Evolutionary conservation across 2,888 invertebrate species (phyloP), one percentile per base, ranked within the genome.

Genomic region (Oscheius sp.): DNA sequence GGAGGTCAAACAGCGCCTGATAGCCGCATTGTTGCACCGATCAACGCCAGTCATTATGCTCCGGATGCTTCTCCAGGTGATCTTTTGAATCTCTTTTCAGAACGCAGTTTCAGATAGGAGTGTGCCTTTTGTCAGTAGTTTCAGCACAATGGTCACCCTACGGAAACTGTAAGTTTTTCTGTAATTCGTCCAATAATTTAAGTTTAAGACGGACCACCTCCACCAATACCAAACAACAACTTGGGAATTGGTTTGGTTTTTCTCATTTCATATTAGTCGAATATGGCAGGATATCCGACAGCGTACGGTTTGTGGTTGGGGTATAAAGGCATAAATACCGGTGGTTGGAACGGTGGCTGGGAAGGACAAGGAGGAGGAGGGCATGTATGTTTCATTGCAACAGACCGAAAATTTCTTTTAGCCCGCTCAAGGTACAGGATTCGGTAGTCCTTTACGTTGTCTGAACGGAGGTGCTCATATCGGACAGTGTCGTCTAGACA

Each of bases 401-500:
- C 21, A 21, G 21, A 21, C 21, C 21, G 21, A 21, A 21, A 29
- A 60, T 71, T 62, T 50, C 9, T 21, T 74, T 63, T 53, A 81
- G 81, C 79, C 79, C 11, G 63, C 65, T 32, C 76, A 79, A 47
- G 79, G 81, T 9, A 72, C 77, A 0, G 81, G 81, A 9, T 81
- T 79, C 55, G 81, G 81, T 2, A 75, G 76, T 51, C 77, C 82
- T 10, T 35, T 84, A 0, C 73, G 81, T 7, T 84, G 84, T 57
- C 62, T 79, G 47, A 84, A 84, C 53, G 84, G 84, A 47, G 84
- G 84, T 2, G 84, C 84, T 50, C 84, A 84, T 55, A 84, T 84
- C 9, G 84, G 80, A 9, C 81, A 81, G 60, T 81, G 81, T 55
- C 76, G 81, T 13, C 42, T 74, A 5, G 74, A 74, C 58, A 57